Base-by-base conservation (phyloP, 2,113 vertebrate species). In the Columba livia region DNA sequence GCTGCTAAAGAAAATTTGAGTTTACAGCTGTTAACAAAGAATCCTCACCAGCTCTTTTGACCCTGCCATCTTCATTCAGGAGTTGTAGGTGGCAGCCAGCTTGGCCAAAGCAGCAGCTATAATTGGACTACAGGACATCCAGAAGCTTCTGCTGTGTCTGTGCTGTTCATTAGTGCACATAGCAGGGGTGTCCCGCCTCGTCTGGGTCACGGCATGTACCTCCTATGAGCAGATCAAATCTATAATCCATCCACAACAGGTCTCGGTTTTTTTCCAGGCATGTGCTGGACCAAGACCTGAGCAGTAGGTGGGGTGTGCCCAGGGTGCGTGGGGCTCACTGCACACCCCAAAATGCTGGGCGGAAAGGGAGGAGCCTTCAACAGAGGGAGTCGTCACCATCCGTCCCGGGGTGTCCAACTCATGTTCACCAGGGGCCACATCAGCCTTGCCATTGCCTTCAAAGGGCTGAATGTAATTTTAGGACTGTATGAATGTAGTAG, bases 221-320 rank as follows among this genome's bases (percentile, higher is more conserved):
- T n/a, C 36, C 34, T 6, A 4, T 5, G 40, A 48, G 62, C 15
- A n/a, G 56, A 38, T 51, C 56, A 18, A 34, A 42, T 9, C 32
- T 18, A 0, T 13, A 15, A 12, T 0, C 72, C 58, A 54, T 4
- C 69, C 56, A 4, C 26, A 40, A 74, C 50, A 29, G 23, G 6
- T 19, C 19, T 24, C 53, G 12, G 19, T 47, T 51, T 47, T 72
- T 40, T 51, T 24, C 54, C 61, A 67, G 38, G 21, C 25, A 2
- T 2, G 38, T 47, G 50, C 38, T 15, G 57, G 62, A 14, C 20
- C 28, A 11, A 6, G 12, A 60, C 66, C 34, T 11, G n/a, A 75
- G 62, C 50, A 5, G 69, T 26, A 25, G 2, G 14, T 36, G 2
- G 4, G 44, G 38, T 23, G 54, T 40, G 72, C 29, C 1, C 57